Evolutionary conservation across 2,888 invertebrate species (phyloP).

Genomic region (Drosophila pegasa): DNA sequence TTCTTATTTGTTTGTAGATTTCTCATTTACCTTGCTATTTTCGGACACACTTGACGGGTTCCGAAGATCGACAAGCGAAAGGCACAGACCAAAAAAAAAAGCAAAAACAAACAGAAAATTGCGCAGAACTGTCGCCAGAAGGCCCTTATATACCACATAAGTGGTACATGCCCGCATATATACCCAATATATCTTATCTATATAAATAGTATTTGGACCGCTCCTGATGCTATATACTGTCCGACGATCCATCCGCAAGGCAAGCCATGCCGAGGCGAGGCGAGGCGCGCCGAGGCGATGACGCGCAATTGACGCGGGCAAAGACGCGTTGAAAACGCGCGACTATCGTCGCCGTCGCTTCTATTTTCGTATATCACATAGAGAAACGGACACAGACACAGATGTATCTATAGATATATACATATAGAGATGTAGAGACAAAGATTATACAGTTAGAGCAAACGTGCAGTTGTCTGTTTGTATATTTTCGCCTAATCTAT

Average conservation of each 20-base stretch:
- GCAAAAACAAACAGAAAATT: slow-evolving; percentile 33
- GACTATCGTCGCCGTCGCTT: slow-evolving; percentile 54
- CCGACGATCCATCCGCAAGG: slow-evolving; percentile 22
- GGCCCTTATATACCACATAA: slow-evolving; percentile 68
- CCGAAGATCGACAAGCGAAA: slow-evolving; percentile 68
- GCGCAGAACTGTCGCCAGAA: slow-evolving; percentile 77
- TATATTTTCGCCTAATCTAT: slow-evolving; percentile 71
- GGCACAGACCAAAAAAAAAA: slow-evolving; percentile 44
- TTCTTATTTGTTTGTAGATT: slow-evolving; percentile 48
- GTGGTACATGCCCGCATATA: slow-evolving; percentile 15
- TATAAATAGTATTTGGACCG: slow-evolving; percentile 49
- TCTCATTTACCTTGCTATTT: slow-evolving; percentile 76
- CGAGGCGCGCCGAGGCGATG: slow-evolving; percentile 57
- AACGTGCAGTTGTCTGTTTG: slow-evolving; percentile 36
- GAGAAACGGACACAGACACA: slow-evolving; percentile 34
- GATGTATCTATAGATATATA: slow-evolving; percentile 35
- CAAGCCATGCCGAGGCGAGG: background rate
- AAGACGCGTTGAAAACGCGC: slow-evolving; percentile 76
- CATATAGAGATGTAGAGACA: slow-evolving; percentile 35
- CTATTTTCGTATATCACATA: slow-evolving; percentile 64
- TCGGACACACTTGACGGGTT: slow-evolving; percentile 77
- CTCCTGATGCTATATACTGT: slow-evolving; percentile 44
- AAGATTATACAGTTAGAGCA: slow-evolving; percentile 43
- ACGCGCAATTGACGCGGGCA: slow-evolving; percentile 80
- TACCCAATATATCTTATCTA: slow-evolving; percentile 31